These are phyloP conservation scores for Merops nubicus DNA, from an alignment of 2,113 vertebrate species.

Conservation along the genomic window DNA sequence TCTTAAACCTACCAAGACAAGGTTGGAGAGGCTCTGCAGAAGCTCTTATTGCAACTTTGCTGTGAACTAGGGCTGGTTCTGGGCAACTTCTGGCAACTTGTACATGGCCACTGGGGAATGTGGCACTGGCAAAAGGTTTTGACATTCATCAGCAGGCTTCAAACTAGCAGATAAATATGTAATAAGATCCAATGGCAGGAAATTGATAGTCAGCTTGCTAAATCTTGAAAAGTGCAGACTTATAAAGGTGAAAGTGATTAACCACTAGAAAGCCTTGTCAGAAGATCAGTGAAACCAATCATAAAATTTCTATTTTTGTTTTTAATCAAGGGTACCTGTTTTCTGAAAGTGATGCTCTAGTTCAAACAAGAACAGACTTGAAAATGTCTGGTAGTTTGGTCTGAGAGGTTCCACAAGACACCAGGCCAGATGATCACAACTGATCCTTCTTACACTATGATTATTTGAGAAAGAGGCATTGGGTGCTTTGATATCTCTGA, in stretches of 20 bases:
- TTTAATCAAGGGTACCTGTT: not conserved
- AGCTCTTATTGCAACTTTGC: not conserved
- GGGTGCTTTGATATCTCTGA: not conserved
- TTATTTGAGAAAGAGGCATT: not conserved
- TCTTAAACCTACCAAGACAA: not conserved
- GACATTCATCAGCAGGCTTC: not conserved
- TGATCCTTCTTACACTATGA: not conserved
- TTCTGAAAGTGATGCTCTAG: not conserved
- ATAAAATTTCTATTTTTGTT: not conserved
- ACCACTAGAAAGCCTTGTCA: not conserved
- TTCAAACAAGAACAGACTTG: not conserved
- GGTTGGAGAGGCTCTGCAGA: not conserved
- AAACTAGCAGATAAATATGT: not conserved
- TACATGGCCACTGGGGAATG: not conserved
- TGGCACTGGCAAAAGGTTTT: not conserved
- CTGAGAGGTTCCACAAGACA: not conserved
- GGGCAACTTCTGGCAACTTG: not conserved
- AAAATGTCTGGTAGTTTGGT: not conserved
- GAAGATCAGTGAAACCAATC: not conserved
- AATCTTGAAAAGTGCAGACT: not conserved
- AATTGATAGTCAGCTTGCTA: not conserved
- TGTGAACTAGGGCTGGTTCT: not conserved
- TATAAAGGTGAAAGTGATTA: not conserved
- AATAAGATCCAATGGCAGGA: not conserved
- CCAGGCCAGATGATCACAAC: not conserved